phyloP scores from a whole-genome alignment of 2,797 vertebrate species.

The Melanotaenia pygmaea region DNA sequence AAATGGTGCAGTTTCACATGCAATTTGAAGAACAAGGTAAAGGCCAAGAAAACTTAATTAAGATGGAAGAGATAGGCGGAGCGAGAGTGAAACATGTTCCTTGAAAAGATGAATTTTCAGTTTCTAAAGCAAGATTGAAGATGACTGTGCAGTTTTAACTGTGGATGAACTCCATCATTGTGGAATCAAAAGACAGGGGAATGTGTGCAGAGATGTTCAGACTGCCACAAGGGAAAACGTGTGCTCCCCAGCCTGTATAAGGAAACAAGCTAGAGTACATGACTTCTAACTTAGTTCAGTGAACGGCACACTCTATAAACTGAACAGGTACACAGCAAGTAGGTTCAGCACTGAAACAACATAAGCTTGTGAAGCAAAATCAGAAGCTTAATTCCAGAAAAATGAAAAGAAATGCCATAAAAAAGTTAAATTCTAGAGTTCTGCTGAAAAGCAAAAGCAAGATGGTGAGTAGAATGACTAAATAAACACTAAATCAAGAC shows the following conservation, averaged over 20 bases:
- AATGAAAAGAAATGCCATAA: not conserved
- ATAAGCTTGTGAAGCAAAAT: not conserved
- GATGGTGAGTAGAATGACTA: not conserved
- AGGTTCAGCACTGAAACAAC: not conserved
- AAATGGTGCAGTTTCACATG: conserved; percentile 15
- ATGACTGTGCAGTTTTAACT: conserved; percentile 39
- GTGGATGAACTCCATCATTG: conserved; percentile 21
- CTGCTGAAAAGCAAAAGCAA: not conserved
- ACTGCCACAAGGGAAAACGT: conserved; percentile 10
- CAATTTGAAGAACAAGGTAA: conserved; percentile 25
- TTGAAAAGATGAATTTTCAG: conserved; percentile 44
- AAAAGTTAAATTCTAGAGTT: not conserved
- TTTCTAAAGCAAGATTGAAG: conserved; percentile 22
- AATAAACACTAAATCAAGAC: not conserved
- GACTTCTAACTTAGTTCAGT: conserved; percentile 5
- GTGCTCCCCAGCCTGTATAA: not conserved
- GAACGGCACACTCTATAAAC: not conserved
- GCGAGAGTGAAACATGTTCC: conserved; percentile 10
- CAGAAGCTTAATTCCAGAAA: conserved; percentile 2
- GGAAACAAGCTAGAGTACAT: not conserved
- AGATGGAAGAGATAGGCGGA: conserved; percentile 47
- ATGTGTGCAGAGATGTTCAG: conserved; percentile 18
- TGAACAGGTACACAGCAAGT: not conserved
- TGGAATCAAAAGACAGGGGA: not conserved
- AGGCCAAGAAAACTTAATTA: conserved; percentile 45